phyloP scores from a whole-genome alignment of 2,113 vertebrate species.

The Menura novaehollandiae region DNA sequence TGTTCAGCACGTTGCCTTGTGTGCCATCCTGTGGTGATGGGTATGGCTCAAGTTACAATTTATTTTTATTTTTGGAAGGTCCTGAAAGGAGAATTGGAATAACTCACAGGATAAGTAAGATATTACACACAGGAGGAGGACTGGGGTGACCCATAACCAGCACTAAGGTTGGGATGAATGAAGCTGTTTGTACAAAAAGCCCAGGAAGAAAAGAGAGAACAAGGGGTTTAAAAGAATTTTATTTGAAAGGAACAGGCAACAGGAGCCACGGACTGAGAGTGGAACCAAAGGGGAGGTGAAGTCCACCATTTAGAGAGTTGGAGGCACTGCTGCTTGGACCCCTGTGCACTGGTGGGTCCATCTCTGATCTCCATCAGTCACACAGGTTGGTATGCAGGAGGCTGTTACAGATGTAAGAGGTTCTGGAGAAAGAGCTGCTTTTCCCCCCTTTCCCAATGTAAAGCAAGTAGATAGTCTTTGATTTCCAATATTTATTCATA shows the following conservation, averaged over 20 bases:
- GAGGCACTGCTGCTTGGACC: not conserved
- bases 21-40: not conserved
- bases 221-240: not conserved
- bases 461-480: not conserved
- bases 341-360: not conserved
- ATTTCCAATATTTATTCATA: not conserved
- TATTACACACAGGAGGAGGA: not conserved
- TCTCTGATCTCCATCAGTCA: not conserved
- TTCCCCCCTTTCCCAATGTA: not conserved
- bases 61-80: not conserved
- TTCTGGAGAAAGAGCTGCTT: not conserved
- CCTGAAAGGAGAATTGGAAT: not conserved
- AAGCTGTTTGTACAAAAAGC: not conserved
- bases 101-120: not conserved
- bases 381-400: not conserved
- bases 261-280: not conserved
- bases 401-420: not conserved
- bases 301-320: not conserved
- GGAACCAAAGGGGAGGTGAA: not conserved
- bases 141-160: not conserved
- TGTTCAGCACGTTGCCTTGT: not conserved
- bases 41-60: not conserved
- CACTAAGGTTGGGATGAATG: not conserved
- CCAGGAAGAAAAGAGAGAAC: not conserved
- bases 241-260: not conserved